Evolutionary conservation across 2,888 invertebrate genomes (phyloP), one percentile per base, ranked within the genome.

Genomic region (Amphipoea lucens): DNA sequence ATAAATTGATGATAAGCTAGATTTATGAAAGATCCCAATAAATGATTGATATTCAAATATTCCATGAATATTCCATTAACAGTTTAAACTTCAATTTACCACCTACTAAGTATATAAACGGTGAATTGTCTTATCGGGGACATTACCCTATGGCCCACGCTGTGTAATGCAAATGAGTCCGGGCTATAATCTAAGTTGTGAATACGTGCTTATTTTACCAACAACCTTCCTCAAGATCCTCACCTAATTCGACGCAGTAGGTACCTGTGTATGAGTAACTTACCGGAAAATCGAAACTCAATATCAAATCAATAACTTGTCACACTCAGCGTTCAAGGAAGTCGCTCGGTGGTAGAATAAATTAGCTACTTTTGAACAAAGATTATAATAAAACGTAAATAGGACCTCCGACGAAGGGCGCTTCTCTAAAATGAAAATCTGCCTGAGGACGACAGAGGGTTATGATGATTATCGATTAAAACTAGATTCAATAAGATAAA

Each of bases 141-240:
- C 76, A 69, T 63, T 66, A 66, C 60, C 20, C 20, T 36, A 36
- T 3, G 36, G 36, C 36, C 36, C 57, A 14, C 57, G 20, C 71
- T 66, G 68, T 68, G 60, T 82, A 77, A 87, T 78, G 81, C 70
- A 87, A 87, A 84, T 84, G 60, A 81, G 36, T 63, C 12, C 63
- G 62, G 42, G 57, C 66, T 76, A 71, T 84, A 66, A 81, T 76
- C 48, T 79, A 74, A 81, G 65, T 79, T 77, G 45, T 69, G 63
- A 70, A 66, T 76, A 84, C 85, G 87, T 84, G 82, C 66, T 76
- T 68, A 66, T 67, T 84, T 78, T 78, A 72, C 65, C 63, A 87
- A 84, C 14, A 51, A 4, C 57, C 54, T 80, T 62, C 72, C 65
- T 70, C 45, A 57, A 68, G 29, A 62, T 12, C 45, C n/a, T n/a